Conservation (phyloP, 2,888 invertebrate genomes). For the Ormyrus rosae region DNA sequence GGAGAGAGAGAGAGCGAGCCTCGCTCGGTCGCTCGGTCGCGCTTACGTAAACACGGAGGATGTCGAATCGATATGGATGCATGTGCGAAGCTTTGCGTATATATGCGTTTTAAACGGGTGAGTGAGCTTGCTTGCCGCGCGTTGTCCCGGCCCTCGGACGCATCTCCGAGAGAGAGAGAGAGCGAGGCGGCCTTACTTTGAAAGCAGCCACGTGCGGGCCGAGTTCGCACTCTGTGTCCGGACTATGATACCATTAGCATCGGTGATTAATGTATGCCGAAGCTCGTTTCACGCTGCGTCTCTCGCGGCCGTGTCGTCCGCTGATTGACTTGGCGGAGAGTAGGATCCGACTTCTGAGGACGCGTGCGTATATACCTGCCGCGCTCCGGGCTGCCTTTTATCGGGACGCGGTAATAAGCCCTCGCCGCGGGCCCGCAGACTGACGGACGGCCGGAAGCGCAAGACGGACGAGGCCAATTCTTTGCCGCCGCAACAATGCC, state of each 20-base stretch:
- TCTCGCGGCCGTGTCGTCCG: slow-evolving; percentile 61
- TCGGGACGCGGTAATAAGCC: no score
- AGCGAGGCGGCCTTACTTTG: slow-evolving; percentile 31
- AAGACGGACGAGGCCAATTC: slow-evolving; percentile 75
- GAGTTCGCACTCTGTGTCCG: slow-evolving; percentile 61
- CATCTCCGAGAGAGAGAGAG: neutral
- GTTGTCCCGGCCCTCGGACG: slow-evolving; percentile 22
- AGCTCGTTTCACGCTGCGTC: slow-evolving; percentile 67
- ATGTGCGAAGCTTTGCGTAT: slow-evolving; percentile 29
- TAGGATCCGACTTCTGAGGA: neutral
- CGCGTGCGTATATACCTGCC: no score
- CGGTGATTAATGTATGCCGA: slow-evolving; percentile 74
- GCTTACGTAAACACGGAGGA: slow-evolving; percentile 26
- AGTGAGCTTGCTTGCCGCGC: slow-evolving; percentile 30
- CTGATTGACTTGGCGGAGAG: slow-evolving; percentile 68
- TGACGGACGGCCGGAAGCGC: slow-evolving; percentile 72
- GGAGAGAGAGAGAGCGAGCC: no score
- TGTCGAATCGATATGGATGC: slow-evolving; percentile 4
- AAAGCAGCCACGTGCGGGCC: slow-evolving; percentile 52
- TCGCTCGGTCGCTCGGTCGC: neutral
- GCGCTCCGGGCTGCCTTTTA: no score
- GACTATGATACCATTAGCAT: slow-evolving; percentile 74
- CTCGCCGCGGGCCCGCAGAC: slow-evolving; percentile 5
- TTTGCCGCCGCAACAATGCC: slow-evolving; percentile 67
- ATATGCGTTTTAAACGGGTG: slow-evolving; percentile 46